Evolutionary conservation across 2,888 invertebrate species (phyloP).

Genomic region (Lumbricus terrestris): DNA sequence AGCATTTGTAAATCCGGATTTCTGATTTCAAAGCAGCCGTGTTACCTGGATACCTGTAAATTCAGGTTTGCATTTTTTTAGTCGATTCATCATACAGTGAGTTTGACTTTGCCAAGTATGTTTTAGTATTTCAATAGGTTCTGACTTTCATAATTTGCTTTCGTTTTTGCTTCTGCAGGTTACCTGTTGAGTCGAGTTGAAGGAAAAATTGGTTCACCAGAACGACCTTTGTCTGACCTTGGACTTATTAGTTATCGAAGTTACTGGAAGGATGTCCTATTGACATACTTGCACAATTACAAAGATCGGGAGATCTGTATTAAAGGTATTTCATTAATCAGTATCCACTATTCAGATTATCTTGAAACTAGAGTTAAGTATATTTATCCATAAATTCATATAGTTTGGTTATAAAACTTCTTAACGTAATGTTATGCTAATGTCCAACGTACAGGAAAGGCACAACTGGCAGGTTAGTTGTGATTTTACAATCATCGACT

Average conservation of each 20-base stretch:
- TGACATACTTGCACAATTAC: slow-evolving; percentile 85
- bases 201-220: slow-evolving; percentile 97
- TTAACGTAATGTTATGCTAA: neutral
- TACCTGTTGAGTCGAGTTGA: slow-evolving; percentile 92
- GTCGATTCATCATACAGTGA: no score
- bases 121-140: neutral
- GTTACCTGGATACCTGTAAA: no score
- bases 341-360: neutral
- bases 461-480: no score
- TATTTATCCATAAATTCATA: no score
- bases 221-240: slow-evolving; percentile 94
- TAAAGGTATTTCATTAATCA: slow-evolving; percentile 62
- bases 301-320: slow-evolving; percentile 86
- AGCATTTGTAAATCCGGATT: neutral
- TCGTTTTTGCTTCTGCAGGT: slow-evolving; percentile 68
- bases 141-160: neutral
- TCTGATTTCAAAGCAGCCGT: neutral
- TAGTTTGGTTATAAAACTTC: no score
- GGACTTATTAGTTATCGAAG: slow-evolving; percentile 95
- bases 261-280: slow-evolving; percentile 95
- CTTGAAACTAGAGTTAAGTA: no score
- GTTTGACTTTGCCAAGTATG: neutral
- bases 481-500: neutral
- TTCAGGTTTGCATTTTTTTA: no score
- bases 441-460: no score